Base-by-base conservation (phyloP, 2,797 vertebrate genomes). In the Prunella strophiata region DNA sequence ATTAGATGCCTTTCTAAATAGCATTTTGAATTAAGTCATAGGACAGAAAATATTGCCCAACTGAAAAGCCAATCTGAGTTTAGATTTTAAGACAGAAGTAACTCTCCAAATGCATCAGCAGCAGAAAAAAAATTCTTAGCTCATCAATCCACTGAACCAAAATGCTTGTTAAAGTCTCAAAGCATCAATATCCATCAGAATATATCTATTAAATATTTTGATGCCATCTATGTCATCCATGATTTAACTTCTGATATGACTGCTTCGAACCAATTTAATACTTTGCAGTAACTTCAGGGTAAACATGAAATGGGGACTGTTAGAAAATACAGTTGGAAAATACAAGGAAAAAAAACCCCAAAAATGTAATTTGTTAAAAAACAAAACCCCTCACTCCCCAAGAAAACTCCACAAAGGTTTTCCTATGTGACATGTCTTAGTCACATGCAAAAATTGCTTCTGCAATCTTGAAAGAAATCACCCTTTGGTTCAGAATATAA, bases 111-210 rank as follows among this genome's bases (percentile, higher is more conserved):
- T 52, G 21, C 59, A 79, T n/a, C 59, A 76, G 9, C 38, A 89
- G 3, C 29, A 80, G 34, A 81, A 88, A 88, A 88, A 89, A 40
- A 72, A 68, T 22, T 75, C 70, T 55, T 48, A 65, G 58, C 43
- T 90, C 70, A 81, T 67, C 85, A 91, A 51, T 78, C 32, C 10
- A 0, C 61, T 66, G 63, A 96, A 76, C 12, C 21, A 45, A 91
- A 94, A 93, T 36, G 34, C 40, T 51, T 88, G 32, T 81, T 82
- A 38, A 91, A 75, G 48, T 87, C 71, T 55, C 26, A 89, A 52
- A 43, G 34, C 70, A 91, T 78, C 85, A 68, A 45, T 75, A 93
- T 42, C 48, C 66, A 86, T 88, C 70, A 90, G 70, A 92, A 80
- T 36, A 42, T 9, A 85, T 30, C 63, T 81, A 70, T 73, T 88